These are phyloP conservation scores for Zaprionus africanus DNA, from an alignment of 1,140 invertebrate genomes.

Conservation along the genomic window DNA sequence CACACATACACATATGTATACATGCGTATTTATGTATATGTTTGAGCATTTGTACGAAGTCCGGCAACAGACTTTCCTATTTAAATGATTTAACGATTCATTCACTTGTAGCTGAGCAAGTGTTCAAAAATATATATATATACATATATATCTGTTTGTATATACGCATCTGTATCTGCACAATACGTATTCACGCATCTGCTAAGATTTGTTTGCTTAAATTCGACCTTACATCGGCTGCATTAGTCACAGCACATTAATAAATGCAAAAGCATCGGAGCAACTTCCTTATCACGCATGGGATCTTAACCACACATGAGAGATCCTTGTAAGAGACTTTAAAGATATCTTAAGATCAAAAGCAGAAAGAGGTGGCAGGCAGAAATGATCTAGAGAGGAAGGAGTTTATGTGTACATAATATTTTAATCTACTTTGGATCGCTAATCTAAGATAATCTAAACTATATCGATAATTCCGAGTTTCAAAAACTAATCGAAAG, in stretches of 20 bases:
- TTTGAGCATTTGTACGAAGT: constrained; percentile 3
- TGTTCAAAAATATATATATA: constrained; percentile 2
- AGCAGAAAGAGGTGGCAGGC: no score
- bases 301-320: no score
- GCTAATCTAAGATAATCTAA: no score
- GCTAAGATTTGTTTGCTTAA: constrained; percentile 16
- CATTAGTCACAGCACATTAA: constrained; percentile 15
- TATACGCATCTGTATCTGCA: not conserved
- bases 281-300: no score
- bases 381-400: no score
- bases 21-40: not conserved
- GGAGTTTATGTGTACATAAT: no score
- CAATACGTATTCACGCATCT: constrained; percentile 6
- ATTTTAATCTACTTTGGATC: no score
- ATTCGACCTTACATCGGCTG: constrained; percentile 29
- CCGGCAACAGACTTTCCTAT: constrained; percentile 40
- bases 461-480: no score
- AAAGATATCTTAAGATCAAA: no score
- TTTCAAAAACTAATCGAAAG: no score
- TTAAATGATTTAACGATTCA: constrained; percentile 40
- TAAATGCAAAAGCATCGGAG: not conserved
- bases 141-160: not conserved
- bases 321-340: no score
- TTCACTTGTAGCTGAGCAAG: constrained; percentile 30
- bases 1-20: constrained; percentile 10